phyloP scores from a whole-genome alignment of 37 sponge, comb jelly and placozoan species.

The Petrosia ficiformis region DNA sequence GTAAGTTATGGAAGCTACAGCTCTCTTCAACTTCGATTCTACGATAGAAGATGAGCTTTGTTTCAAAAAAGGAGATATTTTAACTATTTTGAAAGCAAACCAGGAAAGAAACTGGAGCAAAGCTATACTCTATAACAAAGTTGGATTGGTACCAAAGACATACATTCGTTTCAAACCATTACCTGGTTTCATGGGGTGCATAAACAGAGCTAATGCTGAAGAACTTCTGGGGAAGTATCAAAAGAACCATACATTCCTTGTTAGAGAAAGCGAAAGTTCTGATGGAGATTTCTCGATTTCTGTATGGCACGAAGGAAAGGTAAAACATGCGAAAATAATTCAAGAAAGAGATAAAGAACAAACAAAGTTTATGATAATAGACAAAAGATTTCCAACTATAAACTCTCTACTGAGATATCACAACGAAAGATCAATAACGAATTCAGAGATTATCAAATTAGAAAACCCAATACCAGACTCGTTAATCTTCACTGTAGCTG shows the following conservation, averaged over 20 bases:
- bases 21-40: neutral
- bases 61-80: neutral
- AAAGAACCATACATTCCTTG: neutral
- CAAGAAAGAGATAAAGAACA: neutral
- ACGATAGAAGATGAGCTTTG: neutral
- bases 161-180: neutral
- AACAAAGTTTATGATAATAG: neutral
- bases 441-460: neutral
- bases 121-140: neutral
- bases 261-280: neutral
- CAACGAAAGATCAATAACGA: neutral
- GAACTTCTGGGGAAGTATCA: neutral
- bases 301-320: neutral
- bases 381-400: neutral
- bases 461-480: neutral
- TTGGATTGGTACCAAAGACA: neutral
- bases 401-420: neutral
- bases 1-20: slow-evolving; percentile 2
- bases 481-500: neutral
- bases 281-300: neutral
- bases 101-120: slow-evolving; percentile 1
- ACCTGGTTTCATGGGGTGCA: neutral
- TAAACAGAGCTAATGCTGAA: neutral
- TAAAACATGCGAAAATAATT: slow-evolving; percentile 5
- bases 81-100: neutral